Evolutionary conservation across 2,113 vertebrate species (phyloP).

Genomic region (Siphamia tubifer): DNA sequence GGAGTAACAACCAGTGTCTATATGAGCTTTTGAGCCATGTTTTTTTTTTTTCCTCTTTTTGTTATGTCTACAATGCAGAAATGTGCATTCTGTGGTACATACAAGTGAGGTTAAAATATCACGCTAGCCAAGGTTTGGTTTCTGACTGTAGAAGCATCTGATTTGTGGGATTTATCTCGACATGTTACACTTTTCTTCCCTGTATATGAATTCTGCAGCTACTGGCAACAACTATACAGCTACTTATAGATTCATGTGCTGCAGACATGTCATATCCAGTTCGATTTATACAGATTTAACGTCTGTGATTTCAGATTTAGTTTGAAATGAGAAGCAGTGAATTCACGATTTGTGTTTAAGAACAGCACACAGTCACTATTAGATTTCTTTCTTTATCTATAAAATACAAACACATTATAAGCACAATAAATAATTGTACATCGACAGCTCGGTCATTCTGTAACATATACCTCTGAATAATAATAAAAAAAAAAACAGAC

Average conservation of each 20-base stretch:
- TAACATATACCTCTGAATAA: neutral
- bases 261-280: neutral
- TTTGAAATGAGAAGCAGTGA: too few relatives aligned
- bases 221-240: neutral
- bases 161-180: too few relatives aligned
- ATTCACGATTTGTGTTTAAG: neutral
- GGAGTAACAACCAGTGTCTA: neutral
- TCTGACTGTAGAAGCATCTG: neutral
- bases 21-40: constrained; percentile 9
- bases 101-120: neutral
- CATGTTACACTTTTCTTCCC: too few relatives aligned
- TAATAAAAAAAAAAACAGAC: neutral
- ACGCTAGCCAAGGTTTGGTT: neutral
- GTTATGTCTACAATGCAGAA: constrained; percentile 31
- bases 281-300: too few relatives aligned
- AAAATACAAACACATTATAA: constrained; percentile 9
- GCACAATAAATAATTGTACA: constrained; percentile 51
- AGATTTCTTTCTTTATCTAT: too few relatives aligned
- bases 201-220: neutral
- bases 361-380: neutral
- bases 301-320: too few relatives aligned
- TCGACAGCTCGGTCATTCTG: neutral
- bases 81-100: neutral
- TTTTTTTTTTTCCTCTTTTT: neutral
- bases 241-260: neutral